phyloP scores from a whole-genome alignment of 2,888 invertebrate species.

The Leistus spinibarbis region DNA sequence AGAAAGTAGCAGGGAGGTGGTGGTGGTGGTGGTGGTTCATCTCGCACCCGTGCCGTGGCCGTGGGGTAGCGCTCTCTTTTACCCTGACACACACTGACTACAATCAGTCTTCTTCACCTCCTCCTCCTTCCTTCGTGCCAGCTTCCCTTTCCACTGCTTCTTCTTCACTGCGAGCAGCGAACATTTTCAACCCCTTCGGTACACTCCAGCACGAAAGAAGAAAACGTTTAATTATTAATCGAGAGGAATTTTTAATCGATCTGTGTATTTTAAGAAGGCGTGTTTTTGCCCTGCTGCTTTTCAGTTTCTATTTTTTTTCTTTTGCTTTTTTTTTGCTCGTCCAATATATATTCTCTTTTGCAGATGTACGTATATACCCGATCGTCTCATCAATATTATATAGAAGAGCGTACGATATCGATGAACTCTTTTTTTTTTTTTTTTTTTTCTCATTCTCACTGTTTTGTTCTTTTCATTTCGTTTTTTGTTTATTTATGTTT shows the following conservation, averaged over 20 bases:
- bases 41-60: no score
- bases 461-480: constrained; percentile 14
- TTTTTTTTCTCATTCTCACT: no score
- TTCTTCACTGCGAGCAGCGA: constrained; percentile 35
- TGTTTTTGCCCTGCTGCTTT: constrained; percentile 42
- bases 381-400: not conserved
- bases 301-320: constrained; percentile 33
- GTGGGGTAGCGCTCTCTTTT: constrained; percentile 63
- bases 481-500: constrained; percentile 24
- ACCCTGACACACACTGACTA: constrained; percentile 58
- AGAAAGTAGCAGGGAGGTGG: constrained; percentile 43
- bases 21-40: constrained; percentile 62
- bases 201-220: constrained; percentile 46
- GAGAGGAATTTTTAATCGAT: constrained; percentile 50
- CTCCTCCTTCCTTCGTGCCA: constrained; percentile 40
- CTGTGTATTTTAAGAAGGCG: constrained; percentile 46
- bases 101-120: constrained; percentile 56
- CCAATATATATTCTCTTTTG: not conserved
- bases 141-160: constrained; percentile 38
- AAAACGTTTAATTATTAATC: constrained; percentile 48
- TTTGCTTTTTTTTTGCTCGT: not conserved
- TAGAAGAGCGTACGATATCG: not conserved
- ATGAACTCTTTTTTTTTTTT: no score
- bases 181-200: constrained; percentile 45
- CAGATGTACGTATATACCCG: not conserved